Conservation (phyloP, 2,113 vertebrate genomes). For the Monarcha castaneiventris region DNA sequence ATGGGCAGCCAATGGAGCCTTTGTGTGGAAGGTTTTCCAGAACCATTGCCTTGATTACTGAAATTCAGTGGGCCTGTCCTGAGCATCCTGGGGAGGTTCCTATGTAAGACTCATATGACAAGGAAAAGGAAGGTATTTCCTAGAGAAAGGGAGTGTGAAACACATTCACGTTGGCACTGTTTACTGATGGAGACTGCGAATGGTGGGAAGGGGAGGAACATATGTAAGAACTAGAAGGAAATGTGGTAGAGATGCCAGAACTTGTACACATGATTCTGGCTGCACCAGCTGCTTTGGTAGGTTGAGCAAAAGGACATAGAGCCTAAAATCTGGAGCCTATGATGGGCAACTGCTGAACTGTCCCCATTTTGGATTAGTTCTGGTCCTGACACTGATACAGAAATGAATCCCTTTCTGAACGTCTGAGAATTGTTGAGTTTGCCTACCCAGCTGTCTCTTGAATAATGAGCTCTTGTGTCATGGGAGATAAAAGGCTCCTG, state of each 20-base stretch:
- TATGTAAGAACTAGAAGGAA: background rate
- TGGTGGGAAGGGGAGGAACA: background rate
- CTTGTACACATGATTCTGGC: background rate
- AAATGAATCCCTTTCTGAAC: background rate
- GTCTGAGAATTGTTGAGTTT: background rate
- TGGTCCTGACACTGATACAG: background rate
- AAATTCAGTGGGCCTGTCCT: background rate
- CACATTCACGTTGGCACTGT: background rate
- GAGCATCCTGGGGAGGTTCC: background rate
- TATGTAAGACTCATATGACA: background rate
- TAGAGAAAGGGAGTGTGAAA: background rate
- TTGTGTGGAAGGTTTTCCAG: background rate
- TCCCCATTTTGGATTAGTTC: background rate
- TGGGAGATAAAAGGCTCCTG: background rate
- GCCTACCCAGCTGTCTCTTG: background rate
- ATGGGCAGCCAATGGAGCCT: rapidly evolving
- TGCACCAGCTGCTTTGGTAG: background rate
- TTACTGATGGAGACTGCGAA: background rate
- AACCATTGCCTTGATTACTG: background rate
- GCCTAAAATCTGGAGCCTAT: background rate
- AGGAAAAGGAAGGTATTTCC: background rate
- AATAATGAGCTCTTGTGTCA: background rate
- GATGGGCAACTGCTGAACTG: background rate
- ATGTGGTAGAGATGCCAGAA: background rate
- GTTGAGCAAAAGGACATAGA: background rate